Percentiles rank a stretch among this genome's conserved stretches.
phyloP scores from a whole-genome alignment of 2,888 invertebrate genomes.

The Noctua janthina region DNA sequence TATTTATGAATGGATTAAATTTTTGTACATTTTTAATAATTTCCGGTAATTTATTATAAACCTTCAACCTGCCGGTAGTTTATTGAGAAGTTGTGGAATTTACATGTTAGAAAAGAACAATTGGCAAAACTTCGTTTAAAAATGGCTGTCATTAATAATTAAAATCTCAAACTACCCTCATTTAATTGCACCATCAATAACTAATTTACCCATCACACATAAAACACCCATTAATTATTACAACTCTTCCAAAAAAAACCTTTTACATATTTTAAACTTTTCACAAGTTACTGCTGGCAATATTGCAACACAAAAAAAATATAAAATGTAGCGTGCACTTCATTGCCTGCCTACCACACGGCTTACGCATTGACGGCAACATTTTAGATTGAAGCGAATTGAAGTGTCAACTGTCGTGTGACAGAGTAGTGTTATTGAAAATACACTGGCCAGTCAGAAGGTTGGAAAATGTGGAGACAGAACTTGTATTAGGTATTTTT shows the following conservation, averaged over 20 bases:
- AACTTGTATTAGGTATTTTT: slow-evolving; percentile 5
- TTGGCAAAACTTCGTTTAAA: not conserved
- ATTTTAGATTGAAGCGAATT: slow-evolving; percentile 83
- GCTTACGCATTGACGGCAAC: slow-evolving; percentile 63
- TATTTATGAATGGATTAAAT: too few species aligned
- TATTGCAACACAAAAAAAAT: slow-evolving; percentile 29
- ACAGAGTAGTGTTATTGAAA: slow-evolving; percentile 79
- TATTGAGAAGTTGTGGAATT: not conserved
- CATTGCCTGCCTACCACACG: slow-evolving; percentile 44
- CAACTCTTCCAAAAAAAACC: slow-evolving; percentile 1
- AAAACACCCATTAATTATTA: slow-evolving; percentile 33
- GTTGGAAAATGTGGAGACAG: slow-evolving; percentile 65
- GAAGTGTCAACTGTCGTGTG: slow-evolving; percentile 79
- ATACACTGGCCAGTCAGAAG: slow-evolving; percentile 72
- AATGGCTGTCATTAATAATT: slow-evolving; percentile 7
- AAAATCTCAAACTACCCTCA: slow-evolving; percentile 13
- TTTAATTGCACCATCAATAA: slow-evolving; percentile 3
- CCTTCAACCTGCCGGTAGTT: too few species aligned
- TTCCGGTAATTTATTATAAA: too few species aligned
- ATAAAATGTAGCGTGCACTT: slow-evolving; percentile 35
- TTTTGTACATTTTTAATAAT: too few species aligned
- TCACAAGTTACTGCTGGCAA: slow-evolving; percentile 27
- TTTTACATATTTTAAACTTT: slow-evolving; percentile 13
- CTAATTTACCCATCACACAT: not conserved
- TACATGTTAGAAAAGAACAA: not conserved